A percentile compares a stretch with the other conserved stretches of the same genome.
Evolutionary conservation across 2,797 vertebrate genomes (phyloP).

Genomic region (Anas bahamensis): DNA sequence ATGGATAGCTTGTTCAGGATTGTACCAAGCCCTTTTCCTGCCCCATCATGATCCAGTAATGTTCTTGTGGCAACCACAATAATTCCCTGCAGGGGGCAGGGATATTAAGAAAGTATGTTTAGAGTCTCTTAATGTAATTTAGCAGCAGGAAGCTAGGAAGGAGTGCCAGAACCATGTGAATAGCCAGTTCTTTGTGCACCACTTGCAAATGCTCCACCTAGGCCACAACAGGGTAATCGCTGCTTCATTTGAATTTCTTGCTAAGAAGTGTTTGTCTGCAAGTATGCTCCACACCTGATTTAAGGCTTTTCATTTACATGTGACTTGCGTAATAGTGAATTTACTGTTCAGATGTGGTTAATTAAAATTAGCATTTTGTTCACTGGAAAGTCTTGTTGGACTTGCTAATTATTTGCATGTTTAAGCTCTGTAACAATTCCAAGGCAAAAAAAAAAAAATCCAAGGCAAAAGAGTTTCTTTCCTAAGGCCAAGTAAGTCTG

Average conservation of each 20-base stretch:
- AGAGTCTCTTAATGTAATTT: constrained; percentile 68
- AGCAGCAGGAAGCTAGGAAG: constrained; percentile 63
- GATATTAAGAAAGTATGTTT: constrained; percentile 69
- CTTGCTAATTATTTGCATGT: background rate
- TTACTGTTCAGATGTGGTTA: constrained; percentile 15
- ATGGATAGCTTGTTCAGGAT: constrained; percentile 1
- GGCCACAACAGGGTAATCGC: constrained; percentile 19
- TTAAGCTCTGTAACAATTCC: constrained; percentile 6
- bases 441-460: background rate
- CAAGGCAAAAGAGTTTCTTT: constrained; percentile 2
- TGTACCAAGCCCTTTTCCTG: constrained; percentile 43
- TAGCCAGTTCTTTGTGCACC: constrained; percentile 42
- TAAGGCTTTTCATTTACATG: constrained; percentile 35
- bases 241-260: constrained; percentile 4
- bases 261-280: constrained; percentile 32
- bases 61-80: constrained; percentile 54
- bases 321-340: background rate
- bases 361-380: constrained; percentile 48
- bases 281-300: background rate
- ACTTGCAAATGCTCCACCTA: constrained; percentile 37
- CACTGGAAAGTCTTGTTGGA: background rate
- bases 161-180: constrained; percentile 60
- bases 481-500: background rate
- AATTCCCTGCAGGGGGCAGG: constrained; percentile 60
- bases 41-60: constrained; percentile 26